Percentiles rank a stretch among this genome's conserved stretches.
Conservation (phyloP, 2,113 vertebrate genomes). For the Cacatua alba region DNA sequence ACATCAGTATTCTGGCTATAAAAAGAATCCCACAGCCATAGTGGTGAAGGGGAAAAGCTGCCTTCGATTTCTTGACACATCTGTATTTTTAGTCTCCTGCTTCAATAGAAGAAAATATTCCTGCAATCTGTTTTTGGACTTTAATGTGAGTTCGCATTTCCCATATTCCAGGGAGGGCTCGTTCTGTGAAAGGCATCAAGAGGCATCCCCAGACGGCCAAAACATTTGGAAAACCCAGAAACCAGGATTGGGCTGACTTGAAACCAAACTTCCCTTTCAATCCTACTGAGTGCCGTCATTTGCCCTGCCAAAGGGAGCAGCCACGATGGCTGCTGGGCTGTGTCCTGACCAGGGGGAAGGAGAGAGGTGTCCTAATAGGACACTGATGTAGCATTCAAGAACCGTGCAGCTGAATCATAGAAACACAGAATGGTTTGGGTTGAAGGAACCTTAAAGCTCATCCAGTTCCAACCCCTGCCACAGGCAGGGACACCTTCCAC, state of each 20-base stretch:
- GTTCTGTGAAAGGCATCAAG: slow-evolving; percentile 21
- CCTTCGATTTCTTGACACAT: background rate
- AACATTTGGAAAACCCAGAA: slow-evolving; percentile 48
- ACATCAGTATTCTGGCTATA: background rate
- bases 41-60: background rate
- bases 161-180: background rate
- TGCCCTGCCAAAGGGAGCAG: background rate
- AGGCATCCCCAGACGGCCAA: slow-evolving; percentile 15
- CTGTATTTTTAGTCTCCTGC: background rate
- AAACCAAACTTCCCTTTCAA: background rate
- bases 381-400: background rate
- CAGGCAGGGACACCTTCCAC: background rate
- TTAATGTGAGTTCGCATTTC: background rate
- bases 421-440: background rate
- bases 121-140: background rate
- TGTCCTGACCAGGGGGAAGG: fast-evolving
- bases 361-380: background rate
- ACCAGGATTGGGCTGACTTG: background rate
- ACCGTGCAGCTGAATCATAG: fast-evolving
- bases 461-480: background rate
- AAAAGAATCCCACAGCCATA: background rate
- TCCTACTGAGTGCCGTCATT: fast-evolving
- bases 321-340: background rate
- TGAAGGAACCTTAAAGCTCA: background rate
- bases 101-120: background rate